phyloP scores from a whole-genome alignment of 2,797 vertebrate species.

The Melanogrammus aeglefinus region DNA sequence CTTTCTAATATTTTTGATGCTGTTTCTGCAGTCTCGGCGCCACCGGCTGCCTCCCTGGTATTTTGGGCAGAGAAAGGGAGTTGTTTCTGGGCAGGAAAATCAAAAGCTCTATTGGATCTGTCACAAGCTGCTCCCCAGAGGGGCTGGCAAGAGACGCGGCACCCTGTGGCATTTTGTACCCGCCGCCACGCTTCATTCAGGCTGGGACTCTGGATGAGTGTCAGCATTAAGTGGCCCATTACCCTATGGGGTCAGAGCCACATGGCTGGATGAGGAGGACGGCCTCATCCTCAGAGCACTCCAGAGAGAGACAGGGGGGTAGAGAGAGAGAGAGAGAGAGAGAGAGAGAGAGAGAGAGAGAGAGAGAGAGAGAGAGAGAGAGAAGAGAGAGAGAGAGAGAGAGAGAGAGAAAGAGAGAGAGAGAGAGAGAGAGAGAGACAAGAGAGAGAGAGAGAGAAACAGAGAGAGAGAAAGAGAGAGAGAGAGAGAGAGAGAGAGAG shows the following conservation, averaged over 20 bases:
- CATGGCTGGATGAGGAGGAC: slow-evolving; percentile 43
- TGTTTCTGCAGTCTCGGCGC: not conserved
- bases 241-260: slow-evolving; percentile 43
- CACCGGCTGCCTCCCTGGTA: slow-evolving; percentile 2
- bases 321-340: not conserved
- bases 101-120: slow-evolving; percentile 7
- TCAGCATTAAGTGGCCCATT: slow-evolving; percentile 43
- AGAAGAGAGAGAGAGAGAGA: not conserved
- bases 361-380: not conserved
- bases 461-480: slow-evolving; percentile 42
- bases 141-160: slow-evolving; percentile 16
- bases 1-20: not conserved
- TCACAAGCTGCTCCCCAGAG: slow-evolving; percentile 20
- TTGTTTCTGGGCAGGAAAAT: slow-evolving; percentile 9
- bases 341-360: not conserved
- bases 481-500: not conserved
- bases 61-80: slow-evolving; percentile 13
- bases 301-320: slow-evolving; percentile 21
- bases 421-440: not conserved
- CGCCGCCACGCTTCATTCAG: slow-evolving; percentile 33
- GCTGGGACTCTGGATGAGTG: slow-evolving; percentile 33
- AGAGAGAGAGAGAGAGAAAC: no score
- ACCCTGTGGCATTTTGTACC: slow-evolving; percentile 29
- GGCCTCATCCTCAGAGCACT: slow-evolving; percentile 37
- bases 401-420: not conserved